phyloP scores from a whole-genome alignment of 2,888 invertebrate genomes.

The Oasisia sp. region DNA sequence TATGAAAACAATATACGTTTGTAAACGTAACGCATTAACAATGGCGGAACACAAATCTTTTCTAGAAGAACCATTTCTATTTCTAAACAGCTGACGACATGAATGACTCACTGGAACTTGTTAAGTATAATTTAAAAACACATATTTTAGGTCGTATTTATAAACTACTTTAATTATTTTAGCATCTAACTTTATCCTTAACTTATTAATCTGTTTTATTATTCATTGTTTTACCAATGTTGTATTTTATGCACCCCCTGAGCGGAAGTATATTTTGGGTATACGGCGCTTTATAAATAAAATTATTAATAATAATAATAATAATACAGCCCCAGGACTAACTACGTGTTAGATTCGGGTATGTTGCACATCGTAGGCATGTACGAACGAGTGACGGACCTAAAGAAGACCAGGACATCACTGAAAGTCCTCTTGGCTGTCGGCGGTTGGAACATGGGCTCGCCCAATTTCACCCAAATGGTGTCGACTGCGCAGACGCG shows the following conservation, averaged over 20 bases:
- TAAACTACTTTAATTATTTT: too few relatives aligned
- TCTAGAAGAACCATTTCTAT: background rate
- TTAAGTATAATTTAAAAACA: too few relatives aligned
- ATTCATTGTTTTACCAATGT: too few relatives aligned
- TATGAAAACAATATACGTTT: background rate
- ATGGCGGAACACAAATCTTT: background rate
- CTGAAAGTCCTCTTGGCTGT: conserved; percentile 1
- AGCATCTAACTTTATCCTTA: too few relatives aligned
- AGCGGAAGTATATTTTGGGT: too few relatives aligned
- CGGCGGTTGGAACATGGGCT: conserved; percentile 6
- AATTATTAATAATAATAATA: too few relatives aligned
- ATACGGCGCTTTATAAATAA: too few relatives aligned
- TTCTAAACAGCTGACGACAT: background rate
- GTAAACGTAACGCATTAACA: background rate
- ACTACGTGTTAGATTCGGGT: background rate
- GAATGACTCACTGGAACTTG: too few relatives aligned
- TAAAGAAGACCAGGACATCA: background rate
- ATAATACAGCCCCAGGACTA: background rate
- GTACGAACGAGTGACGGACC: conserved; percentile 13
- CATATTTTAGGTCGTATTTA: too few relatives aligned
- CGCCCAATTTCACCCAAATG: background rate
- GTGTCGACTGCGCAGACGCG: background rate
- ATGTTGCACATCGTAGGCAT: background rate
- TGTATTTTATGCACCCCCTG: too few relatives aligned
- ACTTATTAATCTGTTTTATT: too few relatives aligned